Base-by-base conservation (phyloP, 2,113 vertebrate genomes). In the Cephalopholis sonnerati region DNA sequence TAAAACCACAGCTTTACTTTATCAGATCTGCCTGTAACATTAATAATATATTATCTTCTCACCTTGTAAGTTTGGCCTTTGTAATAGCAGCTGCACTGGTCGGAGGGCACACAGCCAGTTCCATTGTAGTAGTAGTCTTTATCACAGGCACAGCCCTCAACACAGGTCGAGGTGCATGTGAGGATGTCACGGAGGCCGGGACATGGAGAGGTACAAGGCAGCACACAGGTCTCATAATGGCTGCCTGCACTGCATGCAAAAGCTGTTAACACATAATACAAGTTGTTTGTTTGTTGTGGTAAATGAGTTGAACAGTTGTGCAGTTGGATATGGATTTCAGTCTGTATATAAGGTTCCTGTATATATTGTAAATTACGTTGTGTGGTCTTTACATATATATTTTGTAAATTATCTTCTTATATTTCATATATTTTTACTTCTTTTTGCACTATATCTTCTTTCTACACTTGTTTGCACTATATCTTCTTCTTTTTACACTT, bases 101-200 rank as follows among this genome's bases (percentile, higher is more conserved):
- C 86, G 66, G 74, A 0, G 3, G 90, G 67, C 50, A 96, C 29
- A 0, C 96, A 97, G 55, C 53, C 9, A 0, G 89, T 73, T 2
- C 96, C 94, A 0, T 95, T 88, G 1, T 75, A 93, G 78, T 84
- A 32, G 72, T 64, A 95, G 0, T 89, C 93, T 0, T 90, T 0
- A 2, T 96, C 22, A 15, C 96, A 97, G 5, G 88, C 65, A 44
- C 96, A 97, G 17, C 96, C 96, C 74, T 97, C 97, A 0, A 62
- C 32, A 7, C 96, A 96, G 0, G 1, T 41, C 0, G 75, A 17
- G 0, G 92, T 92, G 55, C 96, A 97, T 0, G 16, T 41, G 0
- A 62, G 10, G 0, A 85, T 48, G 1, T 79, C 83, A 0, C 7
- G 7, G 0, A 95, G 83, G 0, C 91, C 92, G 0, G 92, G 39